These are phyloP conservation scores for Chaenocephalus aceratus DNA, from an alignment of 2,113 vertebrate species.

Conservation along the genomic window DNA sequence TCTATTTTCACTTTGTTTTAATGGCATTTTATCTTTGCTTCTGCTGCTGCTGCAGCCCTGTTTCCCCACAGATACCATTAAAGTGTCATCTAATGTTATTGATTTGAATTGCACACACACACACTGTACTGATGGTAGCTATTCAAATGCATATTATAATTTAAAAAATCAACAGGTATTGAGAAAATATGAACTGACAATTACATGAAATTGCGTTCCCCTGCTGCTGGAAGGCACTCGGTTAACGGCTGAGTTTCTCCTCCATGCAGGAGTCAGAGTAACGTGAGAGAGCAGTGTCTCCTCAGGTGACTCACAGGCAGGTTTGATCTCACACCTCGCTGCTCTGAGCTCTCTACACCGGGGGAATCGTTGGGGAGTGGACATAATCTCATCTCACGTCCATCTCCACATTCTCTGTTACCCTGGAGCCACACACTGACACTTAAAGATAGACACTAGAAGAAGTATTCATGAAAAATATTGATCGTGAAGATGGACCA, in stretches of 20 bases:
- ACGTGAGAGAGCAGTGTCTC: conserved; percentile 11
- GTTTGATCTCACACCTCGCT: conserved; percentile 26
- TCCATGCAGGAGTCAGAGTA: neutral
- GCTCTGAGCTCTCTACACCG: neutral
- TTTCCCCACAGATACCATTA: conserved; percentile 51
- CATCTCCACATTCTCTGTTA: neutral
- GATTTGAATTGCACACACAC: neutral
- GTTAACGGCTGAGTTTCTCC: conserved; percentile 35
- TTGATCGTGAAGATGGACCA: neutral
- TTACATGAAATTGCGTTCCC: conserved; percentile 17
- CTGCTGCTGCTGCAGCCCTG: conserved; percentile 2
- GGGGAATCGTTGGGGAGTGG: neutral
- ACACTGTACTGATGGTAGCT: conserved; percentile 2
- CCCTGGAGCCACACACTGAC: neutral
- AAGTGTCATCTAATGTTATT: conserved; percentile 46
- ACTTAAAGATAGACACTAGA: too few relatives aligned
- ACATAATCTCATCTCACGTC: conserved; percentile 25
- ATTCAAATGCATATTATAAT: conserved; percentile 31
- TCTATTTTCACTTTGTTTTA: neutral
- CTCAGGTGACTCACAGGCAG: conserved; percentile 34
- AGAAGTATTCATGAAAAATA: neutral
- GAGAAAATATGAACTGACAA: conserved; percentile 15
- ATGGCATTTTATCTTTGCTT: neutral
- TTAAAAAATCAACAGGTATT: conserved; percentile 34
- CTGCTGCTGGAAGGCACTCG: conserved; percentile 37